Percentiles rank a stretch among this genome's conserved stretches.
These are phyloP conservation scores for Zosterops japonicus DNA, from an alignment of 2,113 vertebrate genomes.

Conservation along the genomic window DNA sequence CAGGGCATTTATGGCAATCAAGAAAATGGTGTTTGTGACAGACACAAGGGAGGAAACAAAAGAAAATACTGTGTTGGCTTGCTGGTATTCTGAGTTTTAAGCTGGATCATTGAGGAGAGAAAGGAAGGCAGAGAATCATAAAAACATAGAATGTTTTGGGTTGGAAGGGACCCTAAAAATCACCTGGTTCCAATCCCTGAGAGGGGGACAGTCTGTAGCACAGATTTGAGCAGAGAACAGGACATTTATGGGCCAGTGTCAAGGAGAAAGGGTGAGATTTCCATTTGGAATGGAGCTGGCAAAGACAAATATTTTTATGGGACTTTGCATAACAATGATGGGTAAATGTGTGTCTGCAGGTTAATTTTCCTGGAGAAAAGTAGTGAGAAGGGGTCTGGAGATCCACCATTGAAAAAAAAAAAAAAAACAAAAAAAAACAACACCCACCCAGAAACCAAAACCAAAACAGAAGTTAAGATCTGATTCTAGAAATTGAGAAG, in stretches of 20 bases:
- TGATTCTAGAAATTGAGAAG: not conserved
- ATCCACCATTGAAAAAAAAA: not conserved
- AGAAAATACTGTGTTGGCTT: not conserved
- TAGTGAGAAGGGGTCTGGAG: not conserved
- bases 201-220: not conserved
- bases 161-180: not conserved
- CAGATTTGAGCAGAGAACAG: not conserved
- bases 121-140: not conserved
- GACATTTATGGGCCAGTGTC: not conserved
- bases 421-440: not conserved
- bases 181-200: not conserved
- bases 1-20: accelerated
- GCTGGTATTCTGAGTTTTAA: not conserved
- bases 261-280: not conserved
- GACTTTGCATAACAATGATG: not conserved
- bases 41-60: not conserved
- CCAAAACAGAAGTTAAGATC: not conserved
- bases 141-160: not conserved
- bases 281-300: not conserved
- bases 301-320: not conserved
- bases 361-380: not conserved
- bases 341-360: not conserved
- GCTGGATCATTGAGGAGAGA: not conserved
- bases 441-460: too few species aligned
- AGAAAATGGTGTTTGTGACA: not conserved